phyloP scores from a whole-genome alignment of 1,140 invertebrate species.

The Frieseomelitta varia region DNA sequence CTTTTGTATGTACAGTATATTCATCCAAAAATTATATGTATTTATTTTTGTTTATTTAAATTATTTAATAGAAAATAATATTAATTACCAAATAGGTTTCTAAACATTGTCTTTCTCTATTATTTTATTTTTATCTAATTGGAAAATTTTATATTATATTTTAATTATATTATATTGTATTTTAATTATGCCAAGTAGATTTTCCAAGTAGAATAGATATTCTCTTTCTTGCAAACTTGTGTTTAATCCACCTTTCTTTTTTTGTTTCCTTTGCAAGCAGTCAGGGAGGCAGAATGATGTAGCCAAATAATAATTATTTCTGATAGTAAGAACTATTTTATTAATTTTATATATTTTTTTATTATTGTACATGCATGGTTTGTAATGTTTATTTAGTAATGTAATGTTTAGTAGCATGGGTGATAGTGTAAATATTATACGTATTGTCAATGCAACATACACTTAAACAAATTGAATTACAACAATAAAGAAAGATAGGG shows the following conservation, averaged over 20 bases:
- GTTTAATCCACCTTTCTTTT: conserved; percentile 76
- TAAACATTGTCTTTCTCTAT: conserved; percentile 16
- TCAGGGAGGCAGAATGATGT: conserved; percentile 80
- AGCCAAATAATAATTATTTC: conserved; percentile 81
- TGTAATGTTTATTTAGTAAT: conserved; percentile 9
- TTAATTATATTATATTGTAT: conserved; percentile 31
- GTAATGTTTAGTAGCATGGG: conserved; percentile 35
- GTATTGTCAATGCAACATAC: not conserved
- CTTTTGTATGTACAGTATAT: conserved; percentile 1
- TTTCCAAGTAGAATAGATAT: conserved; percentile 30
- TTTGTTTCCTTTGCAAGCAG: conserved; percentile 80
- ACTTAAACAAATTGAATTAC: not conserved
- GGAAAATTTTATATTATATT: conserved; percentile 32
- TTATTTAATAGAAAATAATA: not conserved
- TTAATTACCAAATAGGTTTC: not conserved
- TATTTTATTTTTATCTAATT: conserved; percentile 8
- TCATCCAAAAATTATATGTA: not conserved
- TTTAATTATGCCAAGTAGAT: conserved; percentile 38
- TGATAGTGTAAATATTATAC: conserved; percentile 4
- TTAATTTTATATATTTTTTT: conserved; percentile 63
- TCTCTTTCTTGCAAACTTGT: conserved; percentile 43
- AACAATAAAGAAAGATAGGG: not conserved
- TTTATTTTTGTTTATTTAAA: not conserved
- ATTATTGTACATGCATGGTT: conserved; percentile 39
- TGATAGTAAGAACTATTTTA: conserved; percentile 79